Evolutionary conservation across 1,140 invertebrate genomes (phyloP).

Genomic region (Temnothorax curvispinosus): DNA sequence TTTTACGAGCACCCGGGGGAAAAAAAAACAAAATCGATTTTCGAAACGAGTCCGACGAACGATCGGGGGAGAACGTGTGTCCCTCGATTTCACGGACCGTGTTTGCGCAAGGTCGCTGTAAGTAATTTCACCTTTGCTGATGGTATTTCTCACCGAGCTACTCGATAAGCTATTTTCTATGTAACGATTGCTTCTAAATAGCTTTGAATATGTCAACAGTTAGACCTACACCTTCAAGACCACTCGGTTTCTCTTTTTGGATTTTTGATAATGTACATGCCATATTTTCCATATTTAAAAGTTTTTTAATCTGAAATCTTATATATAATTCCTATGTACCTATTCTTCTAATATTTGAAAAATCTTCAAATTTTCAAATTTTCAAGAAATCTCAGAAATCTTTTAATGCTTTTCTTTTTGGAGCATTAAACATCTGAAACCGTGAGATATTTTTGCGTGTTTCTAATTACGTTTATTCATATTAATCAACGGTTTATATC

Average conservation of each 20-base stretch:
- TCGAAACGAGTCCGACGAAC: slow-evolving; percentile 25
- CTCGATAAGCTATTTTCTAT: slow-evolving; percentile 20
- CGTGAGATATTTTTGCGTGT: neutral
- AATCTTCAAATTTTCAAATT: neutral
- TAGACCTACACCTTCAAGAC: neutral
- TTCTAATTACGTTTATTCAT: neutral
- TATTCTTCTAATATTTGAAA: neutral
- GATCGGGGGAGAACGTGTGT: slow-evolving; percentile 6
- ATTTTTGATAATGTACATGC: neutral
- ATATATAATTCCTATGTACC: neutral
- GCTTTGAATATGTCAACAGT: neutral
- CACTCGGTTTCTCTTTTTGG: neutral
- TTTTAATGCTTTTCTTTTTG: neutral
- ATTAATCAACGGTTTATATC: neutral
- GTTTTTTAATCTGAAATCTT: neutral
- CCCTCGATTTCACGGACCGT: slow-evolving; percentile 31
- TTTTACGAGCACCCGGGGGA: slow-evolving; percentile 37
- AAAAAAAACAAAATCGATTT: slow-evolving; percentile 53
- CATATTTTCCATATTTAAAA: neutral
- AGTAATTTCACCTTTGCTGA: neutral
- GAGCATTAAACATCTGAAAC: neutral
- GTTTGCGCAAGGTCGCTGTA: slow-evolving; percentile 17
- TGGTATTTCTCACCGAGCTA: neutral
- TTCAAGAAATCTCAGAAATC: neutral
- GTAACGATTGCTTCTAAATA: neutral